phyloP scores from a whole-genome alignment of 2,113 vertebrate species.

The Micronycteris hirsuta region DNA sequence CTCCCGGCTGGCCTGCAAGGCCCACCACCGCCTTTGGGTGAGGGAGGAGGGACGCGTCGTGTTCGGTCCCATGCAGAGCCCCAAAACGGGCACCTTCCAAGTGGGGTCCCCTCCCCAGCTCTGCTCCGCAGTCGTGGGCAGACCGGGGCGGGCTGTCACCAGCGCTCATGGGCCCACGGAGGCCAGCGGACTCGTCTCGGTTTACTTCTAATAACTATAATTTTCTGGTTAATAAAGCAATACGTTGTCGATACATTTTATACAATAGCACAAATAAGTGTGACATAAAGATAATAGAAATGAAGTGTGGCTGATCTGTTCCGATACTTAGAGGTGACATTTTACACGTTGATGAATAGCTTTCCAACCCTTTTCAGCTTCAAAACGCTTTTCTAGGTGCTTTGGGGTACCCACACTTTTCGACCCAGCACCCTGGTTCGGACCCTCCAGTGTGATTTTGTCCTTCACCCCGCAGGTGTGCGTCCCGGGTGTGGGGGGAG shows the following conservation, averaged over 20 bases:
- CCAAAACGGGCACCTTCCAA: accelerated
- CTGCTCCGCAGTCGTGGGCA: not conserved
- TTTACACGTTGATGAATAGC: not conserved
- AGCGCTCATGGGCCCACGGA: accelerated
- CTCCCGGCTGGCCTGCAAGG: not conserved
- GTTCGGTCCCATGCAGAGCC: accelerated
- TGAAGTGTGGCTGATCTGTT: not conserved
- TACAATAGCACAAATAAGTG: not conserved
- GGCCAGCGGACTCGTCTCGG: not conserved
- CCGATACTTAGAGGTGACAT: not conserved
- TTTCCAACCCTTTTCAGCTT: not conserved
- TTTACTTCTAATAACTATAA: not conserved
- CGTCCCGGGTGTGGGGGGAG: accelerated
- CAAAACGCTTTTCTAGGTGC: accelerated
- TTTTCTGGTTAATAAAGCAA: not conserved
- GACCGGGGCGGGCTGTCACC: not conserved
- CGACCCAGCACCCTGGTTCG: not conserved
- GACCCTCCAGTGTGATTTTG: accelerated
- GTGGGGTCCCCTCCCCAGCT: accelerated
- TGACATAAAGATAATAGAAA: not conserved
- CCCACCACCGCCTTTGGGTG: no score
- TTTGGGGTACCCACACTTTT: not conserved
- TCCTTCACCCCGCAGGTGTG: not conserved
- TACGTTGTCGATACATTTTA: no score
- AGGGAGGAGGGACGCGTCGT: accelerated